These are phyloP conservation scores for Drosophila fuyamai DNA, from an alignment of 1,140 invertebrate species.

Conservation along the genomic window DNA sequence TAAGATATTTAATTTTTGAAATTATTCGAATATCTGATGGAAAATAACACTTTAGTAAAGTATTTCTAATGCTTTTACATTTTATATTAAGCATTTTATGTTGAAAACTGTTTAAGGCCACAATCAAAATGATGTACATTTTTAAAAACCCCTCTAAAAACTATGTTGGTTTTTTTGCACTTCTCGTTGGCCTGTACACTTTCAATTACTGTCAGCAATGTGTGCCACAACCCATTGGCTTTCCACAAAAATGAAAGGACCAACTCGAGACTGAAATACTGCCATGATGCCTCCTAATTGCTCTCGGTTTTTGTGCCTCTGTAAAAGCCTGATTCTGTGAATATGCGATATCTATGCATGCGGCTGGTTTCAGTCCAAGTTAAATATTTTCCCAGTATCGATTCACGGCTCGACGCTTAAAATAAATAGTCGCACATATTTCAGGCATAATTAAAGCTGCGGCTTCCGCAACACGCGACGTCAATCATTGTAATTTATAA, in stretches of 20 bases:
- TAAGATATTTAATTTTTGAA: too few relatives aligned
- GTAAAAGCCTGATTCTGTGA: conserved; percentile 10
- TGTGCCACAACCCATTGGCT: conserved; percentile 24
- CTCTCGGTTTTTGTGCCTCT: conserved; percentile 15
- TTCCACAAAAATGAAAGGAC: conserved; percentile 11
- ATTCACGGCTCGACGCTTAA: conserved; percentile 15
- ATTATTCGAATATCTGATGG: too few relatives aligned
- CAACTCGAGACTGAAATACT: neutral
- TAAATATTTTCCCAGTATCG: conserved; percentile 27
- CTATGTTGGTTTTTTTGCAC: neutral
- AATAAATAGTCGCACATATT: conserved; percentile 48
- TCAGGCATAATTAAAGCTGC: conserved; percentile 44
- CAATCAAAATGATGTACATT: too few relatives aligned
- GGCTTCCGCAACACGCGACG: conserved; percentile 43
- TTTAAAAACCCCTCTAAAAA: too few relatives aligned
- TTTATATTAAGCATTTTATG: too few relatives aligned
- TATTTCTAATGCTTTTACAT: too few relatives aligned
- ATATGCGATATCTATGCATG: neutral
- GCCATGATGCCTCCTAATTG: conserved; percentile 28
- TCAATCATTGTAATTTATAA: conserved; percentile 76
- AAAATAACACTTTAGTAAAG: too few relatives aligned
- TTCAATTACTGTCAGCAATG: conserved; percentile 13
- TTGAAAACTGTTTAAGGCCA: too few relatives aligned
- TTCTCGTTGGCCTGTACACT: neutral
- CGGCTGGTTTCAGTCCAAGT: neutral